A percentile compares a stretch with the other conserved stretches of the same genome.
phyloP scores from a whole-genome alignment of 1,140 invertebrate species.

The Artemia franciscana region DNA sequence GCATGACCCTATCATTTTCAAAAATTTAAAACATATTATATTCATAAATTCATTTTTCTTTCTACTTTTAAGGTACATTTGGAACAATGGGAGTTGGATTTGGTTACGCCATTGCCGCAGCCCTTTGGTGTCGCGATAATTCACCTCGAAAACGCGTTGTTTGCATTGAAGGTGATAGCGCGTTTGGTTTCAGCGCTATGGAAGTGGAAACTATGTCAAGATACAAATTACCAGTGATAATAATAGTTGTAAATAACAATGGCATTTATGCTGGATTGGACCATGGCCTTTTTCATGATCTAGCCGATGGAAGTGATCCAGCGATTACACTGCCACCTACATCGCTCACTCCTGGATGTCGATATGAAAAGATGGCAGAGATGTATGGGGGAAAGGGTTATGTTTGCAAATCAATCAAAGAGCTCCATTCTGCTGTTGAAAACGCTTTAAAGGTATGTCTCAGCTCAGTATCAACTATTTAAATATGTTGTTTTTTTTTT shows the following conservation, averaged over 20 bases:
- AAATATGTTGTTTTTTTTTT: too few species aligned
- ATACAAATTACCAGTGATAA: constrained; percentile 70
- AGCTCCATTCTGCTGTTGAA: constrained; percentile 42
- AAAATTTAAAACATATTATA: too few species aligned
- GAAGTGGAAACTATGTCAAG: constrained; percentile 87
- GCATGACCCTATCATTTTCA: constrained; percentile 3
- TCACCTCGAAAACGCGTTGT: constrained; percentile 55
- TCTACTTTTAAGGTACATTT: constrained; percentile 51
- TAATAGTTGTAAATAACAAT: constrained; percentile 86
- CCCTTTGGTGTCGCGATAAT: constrained; percentile 60
- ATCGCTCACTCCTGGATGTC: constrained; percentile 42
- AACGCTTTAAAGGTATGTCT: constrained; percentile 26
- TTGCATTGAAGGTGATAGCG: constrained; percentile 75
- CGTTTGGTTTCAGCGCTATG: constrained; percentile 93
- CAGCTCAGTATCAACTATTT: too few species aligned
- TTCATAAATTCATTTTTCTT: too few species aligned
- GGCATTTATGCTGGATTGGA: constrained; percentile 75
- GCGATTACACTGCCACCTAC: constrained; percentile 40
- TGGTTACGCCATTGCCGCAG: constrained; percentile 78
- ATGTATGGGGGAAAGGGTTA: constrained; percentile 59
- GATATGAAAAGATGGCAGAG: constrained; percentile 71
- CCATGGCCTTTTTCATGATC: constrained; percentile 39
- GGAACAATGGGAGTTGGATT: constrained; percentile 91
- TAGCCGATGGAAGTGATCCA: constrained; percentile 37
- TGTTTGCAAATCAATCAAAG: constrained; percentile 44